phyloP scores from a whole-genome alignment of 2,888 invertebrate species.

The Plagodis pulveraria region DNA sequence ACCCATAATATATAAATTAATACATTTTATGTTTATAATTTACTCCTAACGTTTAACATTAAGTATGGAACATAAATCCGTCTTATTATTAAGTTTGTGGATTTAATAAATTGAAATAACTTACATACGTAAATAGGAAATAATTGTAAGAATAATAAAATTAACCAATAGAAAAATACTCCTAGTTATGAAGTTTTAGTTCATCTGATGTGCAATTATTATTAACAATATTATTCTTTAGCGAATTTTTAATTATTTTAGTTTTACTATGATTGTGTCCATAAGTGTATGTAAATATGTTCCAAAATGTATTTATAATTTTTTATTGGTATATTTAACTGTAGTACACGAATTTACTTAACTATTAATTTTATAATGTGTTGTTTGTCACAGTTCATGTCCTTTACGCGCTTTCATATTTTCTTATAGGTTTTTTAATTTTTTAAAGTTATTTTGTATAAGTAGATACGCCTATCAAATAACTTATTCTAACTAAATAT shows the following conservation, averaged over 20 bases:
- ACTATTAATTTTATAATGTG: slow-evolving; percentile 38
- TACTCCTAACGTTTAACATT: slow-evolving; percentile 41
- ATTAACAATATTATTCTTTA: slow-evolving; percentile 67
- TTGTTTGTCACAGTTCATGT: slow-evolving; percentile 50
- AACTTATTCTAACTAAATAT: slow-evolving; percentile 47
- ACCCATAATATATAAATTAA: slow-evolving; percentile 36
- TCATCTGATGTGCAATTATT: slow-evolving; percentile 66
- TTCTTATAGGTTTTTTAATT: slow-evolving; percentile 56
- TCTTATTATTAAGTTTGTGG: slow-evolving; percentile 72
- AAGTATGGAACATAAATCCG: slow-evolving; percentile 71
- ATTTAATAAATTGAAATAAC: slow-evolving; percentile 72
- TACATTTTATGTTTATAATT: slow-evolving; percentile 39
- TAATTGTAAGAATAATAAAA: slow-evolving; percentile 71
- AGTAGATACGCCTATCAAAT: slow-evolving; percentile 56
- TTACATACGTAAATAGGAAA: slow-evolving; percentile 80
- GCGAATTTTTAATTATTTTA: slow-evolving; percentile 78
- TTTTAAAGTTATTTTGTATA: slow-evolving; percentile 56
- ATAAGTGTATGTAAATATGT: slow-evolving; percentile 74
- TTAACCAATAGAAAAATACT: slow-evolving; percentile 76
- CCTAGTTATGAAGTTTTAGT: slow-evolving; percentile 74
- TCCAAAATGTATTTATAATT: slow-evolving; percentile 62
- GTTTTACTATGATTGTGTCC: slow-evolving; percentile 57
- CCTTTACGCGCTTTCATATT: slow-evolving; percentile 58
- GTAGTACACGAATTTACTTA: slow-evolving; percentile 51
- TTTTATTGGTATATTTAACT: slow-evolving; percentile 49